Conservation (phyloP, 2,888 invertebrate genomes). For the Gisinianus flammeolus region DNA sequence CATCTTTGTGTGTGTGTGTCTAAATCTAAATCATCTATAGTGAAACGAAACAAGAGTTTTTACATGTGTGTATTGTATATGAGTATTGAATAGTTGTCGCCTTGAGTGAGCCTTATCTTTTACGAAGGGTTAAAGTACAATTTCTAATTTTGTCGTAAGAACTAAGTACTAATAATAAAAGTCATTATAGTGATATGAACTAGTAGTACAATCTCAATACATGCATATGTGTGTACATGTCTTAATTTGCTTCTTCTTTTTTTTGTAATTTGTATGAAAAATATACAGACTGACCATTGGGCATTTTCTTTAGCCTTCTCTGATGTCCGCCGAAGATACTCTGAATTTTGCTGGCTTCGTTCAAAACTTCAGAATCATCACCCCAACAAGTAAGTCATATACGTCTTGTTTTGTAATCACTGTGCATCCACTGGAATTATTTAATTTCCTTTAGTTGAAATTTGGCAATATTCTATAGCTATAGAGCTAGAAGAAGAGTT, state of each 20-base stretch:
- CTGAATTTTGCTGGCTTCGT: conserved; percentile 56
- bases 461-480: background rate
- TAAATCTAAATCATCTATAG: no score
- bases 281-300: conserved; percentile 56
- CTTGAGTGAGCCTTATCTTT: no score
- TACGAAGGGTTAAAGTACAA: conserved; percentile 6
- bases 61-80: no score
- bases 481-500: background rate
- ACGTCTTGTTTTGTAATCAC: conserved; percentile 9
- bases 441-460: no score
- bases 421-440: background rate
- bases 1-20: no score
- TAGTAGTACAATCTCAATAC: background rate
- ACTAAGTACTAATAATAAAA: background rate
- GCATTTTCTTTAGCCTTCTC: conserved; percentile 48
- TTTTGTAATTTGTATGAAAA: no score
- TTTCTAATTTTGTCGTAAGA: background rate
- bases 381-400: conserved; percentile 51
- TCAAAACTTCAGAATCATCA: conserved; percentile 48
- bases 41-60: no score
- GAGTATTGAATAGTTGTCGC: no score
- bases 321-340: conserved; percentile 54
- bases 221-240: background rate
- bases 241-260: background rate
- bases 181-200: background rate